Conservation (phyloP, 1,140 invertebrate genomes). For the Kradibia gibbosae region DNA sequence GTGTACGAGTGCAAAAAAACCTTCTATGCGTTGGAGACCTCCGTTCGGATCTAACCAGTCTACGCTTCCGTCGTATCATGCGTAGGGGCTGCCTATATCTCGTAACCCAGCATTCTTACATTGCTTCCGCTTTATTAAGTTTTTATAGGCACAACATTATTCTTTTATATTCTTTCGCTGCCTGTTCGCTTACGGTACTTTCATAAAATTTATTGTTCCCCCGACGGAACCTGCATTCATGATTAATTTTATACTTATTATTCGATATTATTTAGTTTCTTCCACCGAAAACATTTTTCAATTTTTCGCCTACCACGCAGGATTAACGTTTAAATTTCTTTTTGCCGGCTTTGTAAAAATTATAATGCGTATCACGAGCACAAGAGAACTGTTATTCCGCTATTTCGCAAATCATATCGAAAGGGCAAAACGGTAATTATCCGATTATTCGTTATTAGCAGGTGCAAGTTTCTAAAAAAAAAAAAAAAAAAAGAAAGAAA, state of each 20-base stretch:
- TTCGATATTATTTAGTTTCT: background rate
- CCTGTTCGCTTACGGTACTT: background rate
- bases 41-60: background rate
- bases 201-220: background rate
- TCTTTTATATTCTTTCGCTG: background rate
- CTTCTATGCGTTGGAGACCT: background rate
- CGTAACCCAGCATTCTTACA: background rate
- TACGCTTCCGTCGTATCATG: background rate
- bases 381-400: too few species aligned
- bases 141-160: conserved; percentile 2
- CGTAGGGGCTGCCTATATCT: background rate
- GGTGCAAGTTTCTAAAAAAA: too few species aligned
- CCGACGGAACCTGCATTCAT: background rate
- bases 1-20: background rate
- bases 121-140: conserved; percentile 16
- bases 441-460: too few species aligned
- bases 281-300: too few species aligned
- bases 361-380: too few species aligned
- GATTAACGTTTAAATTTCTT: too few species aligned
- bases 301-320: too few species aligned
- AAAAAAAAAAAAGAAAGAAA: background rate
- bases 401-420: too few species aligned
- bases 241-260: background rate
- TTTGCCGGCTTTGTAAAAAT: too few species aligned
- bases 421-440: too few species aligned